Evolutionary conservation across 2,888 invertebrate species (phyloP).

Genomic region (Plebejus anna): DNA sequence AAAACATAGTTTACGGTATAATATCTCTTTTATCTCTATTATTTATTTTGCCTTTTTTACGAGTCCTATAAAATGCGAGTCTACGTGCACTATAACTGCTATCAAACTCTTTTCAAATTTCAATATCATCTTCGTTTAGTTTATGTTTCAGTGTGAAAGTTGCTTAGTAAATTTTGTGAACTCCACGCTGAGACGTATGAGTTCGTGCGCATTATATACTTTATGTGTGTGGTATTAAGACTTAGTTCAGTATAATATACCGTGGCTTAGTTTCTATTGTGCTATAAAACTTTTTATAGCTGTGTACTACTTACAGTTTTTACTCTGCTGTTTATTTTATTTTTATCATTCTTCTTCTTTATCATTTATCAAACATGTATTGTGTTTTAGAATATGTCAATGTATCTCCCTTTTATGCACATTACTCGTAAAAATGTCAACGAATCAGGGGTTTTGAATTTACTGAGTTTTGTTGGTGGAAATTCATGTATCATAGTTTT

Average conservation of each 20-base stretch:
- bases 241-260: slow-evolving; percentile 4
- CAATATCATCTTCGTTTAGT: slow-evolving; percentile 3
- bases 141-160: slow-evolving; percentile 23
- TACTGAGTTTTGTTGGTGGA: too few species aligned
- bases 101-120: neutral
- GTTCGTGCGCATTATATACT: neutral
- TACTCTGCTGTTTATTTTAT: slow-evolving; percentile 25
- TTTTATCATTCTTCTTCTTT: slow-evolving; percentile 14
- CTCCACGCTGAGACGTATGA: slow-evolving; percentile 9
- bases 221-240: slow-evolving; percentile 17
- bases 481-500: too few species aligned
- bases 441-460: neutral
- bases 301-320: slow-evolving; percentile 24
- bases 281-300: slow-evolving; percentile 26
- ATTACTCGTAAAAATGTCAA: neutral
- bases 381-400: neutral
- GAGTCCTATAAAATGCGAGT: neutral
- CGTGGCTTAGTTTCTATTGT: slow-evolving; percentile 21
- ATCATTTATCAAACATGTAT: slow-evolving; percentile 6
- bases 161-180: slow-evolving; percentile 20
- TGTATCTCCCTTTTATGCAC: neutral
- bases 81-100: neutral
- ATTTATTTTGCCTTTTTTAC: neutral
- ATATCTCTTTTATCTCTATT: neutral
- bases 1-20: neutral